Evolutionary conservation across 2,888 invertebrate species (phyloP).

Genomic region (Ischnura elegans): DNA sequence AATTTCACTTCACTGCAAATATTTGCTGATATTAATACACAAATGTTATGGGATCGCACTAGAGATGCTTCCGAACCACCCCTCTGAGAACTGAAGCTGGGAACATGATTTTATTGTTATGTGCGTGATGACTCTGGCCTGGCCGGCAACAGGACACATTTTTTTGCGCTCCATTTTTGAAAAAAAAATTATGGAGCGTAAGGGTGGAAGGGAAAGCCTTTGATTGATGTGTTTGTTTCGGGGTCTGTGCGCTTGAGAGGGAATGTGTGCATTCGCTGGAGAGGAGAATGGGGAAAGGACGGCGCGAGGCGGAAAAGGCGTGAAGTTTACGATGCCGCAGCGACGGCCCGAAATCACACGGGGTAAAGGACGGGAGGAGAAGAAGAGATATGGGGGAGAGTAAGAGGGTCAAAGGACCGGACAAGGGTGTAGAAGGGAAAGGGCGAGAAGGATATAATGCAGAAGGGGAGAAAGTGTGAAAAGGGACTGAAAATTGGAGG

Average conservation of each 20-base stretch:
- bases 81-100: too few species aligned
- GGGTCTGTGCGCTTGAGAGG: not conserved
- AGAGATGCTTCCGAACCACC: too few species aligned
- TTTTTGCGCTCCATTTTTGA: not conserved
- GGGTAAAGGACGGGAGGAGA: not conserved
- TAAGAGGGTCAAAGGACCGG: too few species aligned
- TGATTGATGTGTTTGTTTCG: constrained; percentile 35
- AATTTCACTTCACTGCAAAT: too few species aligned
- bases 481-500: not conserved
- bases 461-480: not conserved
- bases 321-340: constrained; percentile 35
- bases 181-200: not conserved
- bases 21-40: too few species aligned
- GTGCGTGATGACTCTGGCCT: not conserved
- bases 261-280: not conserved
- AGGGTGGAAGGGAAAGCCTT: not conserved
- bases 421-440: too few species aligned
- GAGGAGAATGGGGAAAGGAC: not conserved
- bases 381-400: not conserved
- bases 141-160: not conserved
- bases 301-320: not conserved
- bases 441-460: too few species aligned
- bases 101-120: not conserved
- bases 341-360: not conserved
- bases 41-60: too few species aligned